These are phyloP conservation scores for Lonchura striata DNA, from an alignment of 2,113 vertebrate species.

Conservation along the genomic window DNA sequence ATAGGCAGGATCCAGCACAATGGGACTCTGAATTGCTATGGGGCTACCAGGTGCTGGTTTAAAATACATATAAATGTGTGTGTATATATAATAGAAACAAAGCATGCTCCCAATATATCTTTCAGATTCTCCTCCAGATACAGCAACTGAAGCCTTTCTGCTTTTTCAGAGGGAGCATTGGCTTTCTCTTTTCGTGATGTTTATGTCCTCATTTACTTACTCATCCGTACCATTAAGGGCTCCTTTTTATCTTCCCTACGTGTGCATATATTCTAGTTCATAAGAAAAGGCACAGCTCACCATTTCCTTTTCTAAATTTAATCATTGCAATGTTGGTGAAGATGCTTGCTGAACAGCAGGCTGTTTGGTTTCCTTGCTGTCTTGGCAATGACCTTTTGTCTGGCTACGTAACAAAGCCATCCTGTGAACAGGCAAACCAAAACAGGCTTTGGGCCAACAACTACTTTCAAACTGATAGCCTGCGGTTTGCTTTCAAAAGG, in stretches of 20 bases:
- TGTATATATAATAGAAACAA: neutral
- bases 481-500: neutral
- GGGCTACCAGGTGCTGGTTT: constrained; percentile 12
- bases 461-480: neutral
- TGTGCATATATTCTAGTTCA: neutral
- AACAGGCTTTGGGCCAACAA: neutral
- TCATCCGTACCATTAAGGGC: neutral
- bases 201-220: neutral
- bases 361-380: constrained; percentile 23
- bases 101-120: neutral
- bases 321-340: neutral
- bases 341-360: neutral
- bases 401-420: neutral
- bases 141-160: neutral
- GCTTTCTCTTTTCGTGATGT: neutral
- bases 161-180: neutral
- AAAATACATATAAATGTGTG: neutral
- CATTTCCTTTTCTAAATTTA: constrained; percentile 2
- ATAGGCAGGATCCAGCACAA: constrained; percentile 21
- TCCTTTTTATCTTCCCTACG: neutral
- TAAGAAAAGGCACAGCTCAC: neutral
- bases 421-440: neutral
- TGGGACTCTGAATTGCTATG: neutral
- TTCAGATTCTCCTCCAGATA: neutral
- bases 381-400: neutral